Evolutionary conservation across 2,113 vertebrate genomes (phyloP).

Genomic region (Ibidorhyncha struthersii): DNA sequence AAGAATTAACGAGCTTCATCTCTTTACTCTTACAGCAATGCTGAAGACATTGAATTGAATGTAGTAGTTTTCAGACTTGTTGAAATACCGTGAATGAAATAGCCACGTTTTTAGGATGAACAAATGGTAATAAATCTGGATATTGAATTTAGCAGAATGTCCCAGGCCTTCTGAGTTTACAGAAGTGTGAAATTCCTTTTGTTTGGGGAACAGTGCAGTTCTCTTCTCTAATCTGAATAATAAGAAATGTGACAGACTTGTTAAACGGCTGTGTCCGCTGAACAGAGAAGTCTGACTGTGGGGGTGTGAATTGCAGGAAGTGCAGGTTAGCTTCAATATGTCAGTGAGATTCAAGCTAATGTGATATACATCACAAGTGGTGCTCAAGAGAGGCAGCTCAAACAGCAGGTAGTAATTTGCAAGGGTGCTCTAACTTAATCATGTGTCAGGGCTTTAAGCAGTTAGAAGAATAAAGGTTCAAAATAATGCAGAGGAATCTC

Average conservation of each 20-base stretch:
- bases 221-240: background rate
- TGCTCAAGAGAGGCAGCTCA: background rate
- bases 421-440: background rate
- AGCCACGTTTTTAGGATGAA: background rate
- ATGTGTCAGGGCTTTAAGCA: background rate
- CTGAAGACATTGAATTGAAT: background rate
- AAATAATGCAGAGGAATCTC: background rate
- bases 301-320: background rate
- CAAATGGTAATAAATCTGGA: background rate
- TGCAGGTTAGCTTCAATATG: background rate
- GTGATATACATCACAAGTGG: background rate
- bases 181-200: background rate
- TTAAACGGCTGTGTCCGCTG: background rate
- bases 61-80: background rate
- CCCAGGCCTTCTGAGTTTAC: background rate
- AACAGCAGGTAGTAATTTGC: background rate
- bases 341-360: background rate
- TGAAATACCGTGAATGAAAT: background rate
- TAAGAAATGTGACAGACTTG: background rate
- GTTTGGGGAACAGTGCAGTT: background rate
- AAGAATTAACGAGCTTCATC: background rate
- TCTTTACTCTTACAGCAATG: background rate
- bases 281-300: background rate
- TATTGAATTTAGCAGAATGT: background rate
- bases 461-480: background rate